These are phyloP conservation scores for Leucoptera coffeella DNA, from an alignment of 2,888 invertebrate genomes.

Conservation along the genomic window DNA sequence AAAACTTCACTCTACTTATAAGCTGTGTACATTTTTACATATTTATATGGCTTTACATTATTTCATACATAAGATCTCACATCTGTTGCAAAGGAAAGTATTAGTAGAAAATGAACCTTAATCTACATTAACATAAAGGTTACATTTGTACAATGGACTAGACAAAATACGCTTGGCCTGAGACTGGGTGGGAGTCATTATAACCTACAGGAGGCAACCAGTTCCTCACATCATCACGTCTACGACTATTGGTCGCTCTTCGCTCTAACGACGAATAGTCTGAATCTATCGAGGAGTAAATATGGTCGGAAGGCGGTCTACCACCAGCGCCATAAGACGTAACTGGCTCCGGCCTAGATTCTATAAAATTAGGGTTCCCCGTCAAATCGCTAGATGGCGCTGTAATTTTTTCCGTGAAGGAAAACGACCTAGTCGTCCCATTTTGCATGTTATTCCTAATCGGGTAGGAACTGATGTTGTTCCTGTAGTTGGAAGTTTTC, in stretches of 20 bases:
- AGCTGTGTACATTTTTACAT: no score
- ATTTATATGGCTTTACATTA: slow-evolving; percentile 1
- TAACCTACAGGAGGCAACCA: slow-evolving; percentile 45
- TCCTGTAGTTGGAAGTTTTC: slow-evolving; percentile 59
- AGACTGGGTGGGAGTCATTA: slow-evolving; percentile 22
- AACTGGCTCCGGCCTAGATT: slow-evolving; percentile 25
- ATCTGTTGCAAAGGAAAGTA: no score
- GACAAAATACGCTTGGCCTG: slow-evolving; percentile 47
- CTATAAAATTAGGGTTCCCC: slow-evolving; percentile 59
- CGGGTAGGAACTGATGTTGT: slow-evolving; percentile 80
- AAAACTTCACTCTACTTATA: no score
- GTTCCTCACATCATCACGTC: slow-evolving; percentile 36
- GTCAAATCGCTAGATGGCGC: slow-evolving; percentile 35
- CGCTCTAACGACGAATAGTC: slow-evolving; percentile 79
- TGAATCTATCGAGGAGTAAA: slow-evolving; percentile 86
- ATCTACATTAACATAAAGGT: slow-evolving; percentile 4
- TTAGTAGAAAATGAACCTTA: no score
- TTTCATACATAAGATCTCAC: no score
- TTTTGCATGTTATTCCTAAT: slow-evolving; percentile 58
- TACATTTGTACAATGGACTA: slow-evolving; percentile 21
- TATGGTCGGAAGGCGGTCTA: slow-evolving; percentile 79
- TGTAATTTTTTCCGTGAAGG: slow-evolving; percentile 47
- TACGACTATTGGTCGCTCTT: slow-evolving; percentile 43
- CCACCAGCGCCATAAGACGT: slow-evolving; percentile 46
- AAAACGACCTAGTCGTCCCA: slow-evolving; percentile 56